Base-by-base conservation (phyloP, 2,113 vertebrate species). In the Cyprinodon brontotheroides region DNA sequence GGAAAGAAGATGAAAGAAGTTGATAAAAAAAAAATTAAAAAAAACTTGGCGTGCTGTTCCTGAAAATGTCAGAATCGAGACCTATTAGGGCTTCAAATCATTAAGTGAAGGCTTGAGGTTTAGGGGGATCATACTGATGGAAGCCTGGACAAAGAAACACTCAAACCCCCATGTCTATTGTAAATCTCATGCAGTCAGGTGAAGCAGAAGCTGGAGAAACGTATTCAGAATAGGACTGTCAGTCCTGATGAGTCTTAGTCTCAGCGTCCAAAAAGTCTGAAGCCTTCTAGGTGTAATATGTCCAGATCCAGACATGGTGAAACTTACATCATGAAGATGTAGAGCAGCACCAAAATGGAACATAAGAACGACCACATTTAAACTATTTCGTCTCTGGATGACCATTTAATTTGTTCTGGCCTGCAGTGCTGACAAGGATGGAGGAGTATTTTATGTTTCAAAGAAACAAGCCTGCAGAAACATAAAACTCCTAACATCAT, bases 1-100 rank as follows among this genome's bases (percentile, higher is more conserved):
- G 70, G 69, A 72, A 45, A 70, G 68, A 43, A 70, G 68, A 70
- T 70, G 57, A 71, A 61, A 61, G 69, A 61, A 36, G 15, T 41
- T 47, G 61, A 63, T 72, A 63, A 72, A 63, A 17, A 17, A 62
- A 5, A 4, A 29, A 29, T 29, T 29, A 29, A 29, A 29, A 29
- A 53, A 57, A 57, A n/a, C 17, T 9, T 63, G 61, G 61, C 60
- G n/a, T 4, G n/a, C 43, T 14, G 15, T 38, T 63, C 43, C 15
- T 22, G 15, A 50, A 72, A 22, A 43, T 62, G 43, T 63, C 43
- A 63, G 43, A 63, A 48, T 48, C 22, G 39, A 63, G 43, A 48
- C 15, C 15, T 47, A 48, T 50, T 63, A 48, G 40, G 7, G 57
- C 57, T 41, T 70, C 57, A 70, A 43, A 50, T 63, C 61, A 38